These are phyloP conservation scores for Nemapogon koenigi DNA, from an alignment of 2,888 invertebrate species.

Conservation along the genomic window DNA sequence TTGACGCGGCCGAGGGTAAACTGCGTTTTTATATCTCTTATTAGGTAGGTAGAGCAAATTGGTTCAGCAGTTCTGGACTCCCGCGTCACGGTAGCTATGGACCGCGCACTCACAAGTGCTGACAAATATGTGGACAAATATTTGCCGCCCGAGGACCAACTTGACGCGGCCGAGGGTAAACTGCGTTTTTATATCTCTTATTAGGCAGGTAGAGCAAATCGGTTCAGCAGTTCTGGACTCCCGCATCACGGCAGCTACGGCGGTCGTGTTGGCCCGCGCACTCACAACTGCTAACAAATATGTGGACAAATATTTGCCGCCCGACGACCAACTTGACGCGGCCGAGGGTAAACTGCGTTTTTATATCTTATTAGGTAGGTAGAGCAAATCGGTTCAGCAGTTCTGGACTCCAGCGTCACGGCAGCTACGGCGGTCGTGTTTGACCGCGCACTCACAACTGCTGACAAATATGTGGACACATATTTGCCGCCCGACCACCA, in stretches of 20 bases:
- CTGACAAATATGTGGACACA: conserved; percentile 83
- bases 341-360: conserved; percentile 62
- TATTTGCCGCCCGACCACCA: conserved; percentile 76
- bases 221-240: conserved; percentile 74
- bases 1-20: no score
- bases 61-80: conserved; percentile 74
- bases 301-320: conserved; percentile 81
- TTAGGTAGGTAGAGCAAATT: conserved; percentile 80
- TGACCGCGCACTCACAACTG: conserved; percentile 77
- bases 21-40: no score
- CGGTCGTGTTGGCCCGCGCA: conserved; percentile 76
- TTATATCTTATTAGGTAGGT: conserved; percentile 58
- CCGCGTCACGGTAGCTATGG: conserved; percentile 74
- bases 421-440: conserved; percentile 76
- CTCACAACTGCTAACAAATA: conserved; percentile 80
- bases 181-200: no score
- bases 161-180: conserved; percentile 71
- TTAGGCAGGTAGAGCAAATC: conserved; percentile 80
- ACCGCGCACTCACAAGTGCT: conserved; percentile 77
- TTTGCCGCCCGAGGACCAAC: conserved; percentile 72
- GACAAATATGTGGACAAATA: conserved; percentile 85
- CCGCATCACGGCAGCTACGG: conserved; percentile 76
- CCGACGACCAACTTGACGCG: conserved; percentile 69
- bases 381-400: conserved; percentile 75
- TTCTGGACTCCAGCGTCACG: conserved; percentile 74